These are phyloP conservation scores for Platycercus adscitus DNA, from an alignment of 2,113 vertebrate genomes.

Conservation along the genomic window DNA sequence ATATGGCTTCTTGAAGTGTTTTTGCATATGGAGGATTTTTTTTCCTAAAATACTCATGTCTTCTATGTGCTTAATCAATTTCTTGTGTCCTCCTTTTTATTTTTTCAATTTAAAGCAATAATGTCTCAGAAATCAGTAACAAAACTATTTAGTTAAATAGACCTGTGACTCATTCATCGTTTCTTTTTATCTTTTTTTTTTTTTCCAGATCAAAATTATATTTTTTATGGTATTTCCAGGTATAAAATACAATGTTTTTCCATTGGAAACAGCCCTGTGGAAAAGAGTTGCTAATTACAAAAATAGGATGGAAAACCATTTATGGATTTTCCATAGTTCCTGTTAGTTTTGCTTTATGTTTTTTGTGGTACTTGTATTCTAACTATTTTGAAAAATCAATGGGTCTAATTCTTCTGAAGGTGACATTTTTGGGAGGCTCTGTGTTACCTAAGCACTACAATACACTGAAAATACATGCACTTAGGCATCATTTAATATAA, in stretches of 20 bases:
- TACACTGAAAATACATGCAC: fast-evolving
- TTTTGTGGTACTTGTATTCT: not conserved
- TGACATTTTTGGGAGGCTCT: not conserved
- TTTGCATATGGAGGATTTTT: not conserved
- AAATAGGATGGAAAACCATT: not conserved
- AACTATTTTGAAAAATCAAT: not conserved
- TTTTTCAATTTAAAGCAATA: not conserved
- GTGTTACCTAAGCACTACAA: not conserved
- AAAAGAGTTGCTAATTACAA: not conserved
- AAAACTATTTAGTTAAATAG: not conserved
- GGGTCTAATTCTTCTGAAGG: not conserved
- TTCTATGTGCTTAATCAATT: not conserved
- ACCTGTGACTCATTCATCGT: not conserved
- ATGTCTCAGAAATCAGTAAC: not conserved
- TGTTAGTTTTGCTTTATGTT: not conserved
- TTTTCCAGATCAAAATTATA: not conserved
- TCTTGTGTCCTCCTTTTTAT: not conserved
- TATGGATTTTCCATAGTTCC: not conserved
- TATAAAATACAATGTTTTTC: not conserved
- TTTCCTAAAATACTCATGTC: not conserved
- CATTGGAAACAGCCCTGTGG: not conserved
- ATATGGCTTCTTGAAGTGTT: not conserved
- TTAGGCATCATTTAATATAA: not conserved
- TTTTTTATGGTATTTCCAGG: not conserved
- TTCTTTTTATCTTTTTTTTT: not conserved